These are phyloP conservation scores for Ranitomeya variabilis DNA, from an alignment of 2,113 vertebrate species.

Conservation along the genomic window DNA sequence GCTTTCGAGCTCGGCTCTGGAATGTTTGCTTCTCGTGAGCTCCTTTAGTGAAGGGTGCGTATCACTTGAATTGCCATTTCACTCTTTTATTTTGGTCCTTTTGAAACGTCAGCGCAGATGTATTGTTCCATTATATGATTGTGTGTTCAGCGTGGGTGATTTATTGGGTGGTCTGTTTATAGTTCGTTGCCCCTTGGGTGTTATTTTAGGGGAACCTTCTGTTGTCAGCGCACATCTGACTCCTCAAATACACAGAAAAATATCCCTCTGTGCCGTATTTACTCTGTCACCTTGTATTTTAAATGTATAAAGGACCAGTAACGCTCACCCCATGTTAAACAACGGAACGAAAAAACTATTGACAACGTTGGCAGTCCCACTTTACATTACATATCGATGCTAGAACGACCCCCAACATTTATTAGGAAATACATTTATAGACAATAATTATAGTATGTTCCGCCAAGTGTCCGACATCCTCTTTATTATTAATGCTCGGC, in stretches of 20 bases:
- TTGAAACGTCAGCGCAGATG: not conserved
- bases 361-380: too few relatives aligned
- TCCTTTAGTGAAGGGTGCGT: not conserved
- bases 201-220: not conserved
- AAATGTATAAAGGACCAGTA: not conserved
- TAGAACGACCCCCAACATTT: too few relatives aligned
- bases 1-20: not conserved
- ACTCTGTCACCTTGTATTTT: not conserved
- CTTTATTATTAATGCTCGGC: too few relatives aligned
- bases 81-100: slow-evolving; percentile 12
- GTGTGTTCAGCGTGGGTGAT: slow-evolving; percentile 20
- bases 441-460: too few relatives aligned
- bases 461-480: too few relatives aligned
- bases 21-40: slow-evolving; percentile 15
- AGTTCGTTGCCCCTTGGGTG: slow-evolving; percentile 4
- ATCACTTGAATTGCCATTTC: slow-evolving; percentile 13
- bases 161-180: slow-evolving; percentile 34
- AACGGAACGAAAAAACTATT: too few relatives aligned
- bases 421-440: too few relatives aligned
- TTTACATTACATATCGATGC: too few relatives aligned
- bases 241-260: not conserved
- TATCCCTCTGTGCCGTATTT: not conserved
- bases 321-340: not conserved
- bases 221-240: not conserved
- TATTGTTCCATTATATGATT: slow-evolving; percentile 4